Evolutionary conservation across 2,797 vertebrate species (phyloP).

Genomic region (Eleutherodactylus coqui): DNA sequence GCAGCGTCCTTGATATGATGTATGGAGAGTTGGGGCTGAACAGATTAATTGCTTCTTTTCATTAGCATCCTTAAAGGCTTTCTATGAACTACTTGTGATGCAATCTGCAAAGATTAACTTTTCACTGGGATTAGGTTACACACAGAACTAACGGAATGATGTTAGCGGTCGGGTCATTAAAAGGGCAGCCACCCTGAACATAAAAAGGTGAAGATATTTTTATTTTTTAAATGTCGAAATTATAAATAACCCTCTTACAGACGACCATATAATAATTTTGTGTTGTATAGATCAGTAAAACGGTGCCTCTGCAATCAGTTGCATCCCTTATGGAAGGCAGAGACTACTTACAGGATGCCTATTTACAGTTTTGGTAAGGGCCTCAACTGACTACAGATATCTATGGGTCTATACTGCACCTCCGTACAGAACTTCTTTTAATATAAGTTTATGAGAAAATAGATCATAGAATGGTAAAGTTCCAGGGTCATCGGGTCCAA

Average conservation of each 20-base stretch:
- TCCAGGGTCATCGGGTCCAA: too few relatives aligned
- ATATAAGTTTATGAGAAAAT: too few relatives aligned
- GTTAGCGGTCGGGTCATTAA: not conserved
- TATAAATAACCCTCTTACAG: not conserved
- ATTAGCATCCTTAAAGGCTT: conserved; percentile 44
- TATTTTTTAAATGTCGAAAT: not conserved
- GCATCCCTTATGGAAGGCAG: too few relatives aligned
- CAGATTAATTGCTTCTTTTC: conserved; percentile 57
- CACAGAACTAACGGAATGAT: not conserved
- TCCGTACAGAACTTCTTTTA: not conserved
- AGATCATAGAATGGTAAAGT: too few relatives aligned
- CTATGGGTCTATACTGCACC: not conserved
- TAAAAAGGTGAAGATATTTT: not conserved
- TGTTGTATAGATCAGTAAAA: not conserved
- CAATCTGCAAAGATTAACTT: conserved; percentile 27
- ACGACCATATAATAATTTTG: not conserved
- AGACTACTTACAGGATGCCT: too few relatives aligned
- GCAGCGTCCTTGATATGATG: conserved; percentile 55
- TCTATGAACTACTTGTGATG: conserved; percentile 28
- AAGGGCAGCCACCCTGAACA: not conserved
- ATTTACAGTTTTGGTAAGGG: too few relatives aligned
- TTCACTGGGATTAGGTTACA: not conserved
- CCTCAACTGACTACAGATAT: too few relatives aligned
- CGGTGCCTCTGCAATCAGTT: too few relatives aligned
- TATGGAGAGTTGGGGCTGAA: conserved; percentile 26